A percentile compares a stretch with the other conserved stretches of the same genome.
Conservation (phyloP, 2,888 invertebrate species). For the Nesidiocoris tenuis region DNA sequence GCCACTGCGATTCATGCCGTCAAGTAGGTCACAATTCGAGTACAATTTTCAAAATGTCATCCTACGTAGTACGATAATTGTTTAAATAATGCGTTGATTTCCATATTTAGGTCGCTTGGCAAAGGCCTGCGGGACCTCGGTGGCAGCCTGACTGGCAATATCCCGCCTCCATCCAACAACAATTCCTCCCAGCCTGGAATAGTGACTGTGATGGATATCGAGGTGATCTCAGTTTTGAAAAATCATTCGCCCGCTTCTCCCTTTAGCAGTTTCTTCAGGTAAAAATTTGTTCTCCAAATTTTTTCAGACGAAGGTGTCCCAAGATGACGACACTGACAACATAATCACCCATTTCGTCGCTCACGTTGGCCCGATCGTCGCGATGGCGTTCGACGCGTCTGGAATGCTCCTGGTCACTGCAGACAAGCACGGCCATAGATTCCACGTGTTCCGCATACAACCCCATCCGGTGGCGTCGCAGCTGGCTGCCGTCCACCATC, state of each 20-base stretch:
- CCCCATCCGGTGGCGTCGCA: constrained; percentile 87
- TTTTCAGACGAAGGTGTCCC: constrained; percentile 42
- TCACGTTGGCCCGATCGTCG: constrained; percentile 83
- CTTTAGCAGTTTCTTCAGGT: no score
- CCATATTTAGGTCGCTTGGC: constrained; percentile 65
- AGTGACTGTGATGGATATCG: constrained; percentile 76
- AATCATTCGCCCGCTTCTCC: no score
- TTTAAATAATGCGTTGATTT: no score
- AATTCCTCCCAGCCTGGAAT: constrained; percentile 76
- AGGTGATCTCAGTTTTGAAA: no score
- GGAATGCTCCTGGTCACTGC: constrained; percentile 88
- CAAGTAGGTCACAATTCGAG: constrained; percentile 63
- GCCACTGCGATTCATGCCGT: constrained; percentile 93
- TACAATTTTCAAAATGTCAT: neutral
- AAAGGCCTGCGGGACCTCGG: constrained; percentile 87
- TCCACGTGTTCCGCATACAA: constrained; percentile 91
- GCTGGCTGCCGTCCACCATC: constrained; percentile 86
- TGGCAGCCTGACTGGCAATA: constrained; percentile 77
- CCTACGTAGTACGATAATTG: no score
- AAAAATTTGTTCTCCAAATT: no score
- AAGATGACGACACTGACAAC: constrained; percentile 60
- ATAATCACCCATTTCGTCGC: constrained; percentile 85
- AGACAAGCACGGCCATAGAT: constrained; percentile 89
- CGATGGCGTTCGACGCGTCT: constrained; percentile 85
- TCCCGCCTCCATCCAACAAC: constrained; percentile 54